Evolutionary conservation across 2,888 invertebrate genomes (phyloP).

Genomic region (Bugulina stolonifera): DNA sequence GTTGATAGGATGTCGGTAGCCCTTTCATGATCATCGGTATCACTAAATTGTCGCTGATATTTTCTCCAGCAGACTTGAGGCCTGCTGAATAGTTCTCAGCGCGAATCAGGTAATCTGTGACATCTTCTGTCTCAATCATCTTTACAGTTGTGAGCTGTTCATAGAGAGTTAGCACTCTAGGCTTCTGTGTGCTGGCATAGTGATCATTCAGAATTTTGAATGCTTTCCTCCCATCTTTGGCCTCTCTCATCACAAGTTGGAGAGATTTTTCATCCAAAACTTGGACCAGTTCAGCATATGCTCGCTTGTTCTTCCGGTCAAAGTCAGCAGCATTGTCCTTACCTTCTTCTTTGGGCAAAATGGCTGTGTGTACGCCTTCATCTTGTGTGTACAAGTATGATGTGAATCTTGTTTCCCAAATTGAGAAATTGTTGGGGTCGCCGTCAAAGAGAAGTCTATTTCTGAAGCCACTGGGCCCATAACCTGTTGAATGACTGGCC

Average conservation of each 20-base stretch:
- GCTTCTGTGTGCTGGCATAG: conserved; percentile 24
- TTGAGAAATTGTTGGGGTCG: too few species aligned
- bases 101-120: not conserved
- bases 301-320: conserved; percentile 16
- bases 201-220: conserved; percentile 23
- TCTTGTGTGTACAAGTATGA: too few species aligned
- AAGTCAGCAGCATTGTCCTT: too few species aligned
- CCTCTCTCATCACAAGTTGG: conserved; percentile 8
- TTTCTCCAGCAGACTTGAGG: not conserved
- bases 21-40: conserved; percentile 12
- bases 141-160: conserved; percentile 15
- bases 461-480: too few species aligned
- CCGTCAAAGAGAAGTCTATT: too few species aligned
- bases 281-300: conserved; percentile 17
- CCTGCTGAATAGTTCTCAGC: not conserved
- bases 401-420: too few species aligned
- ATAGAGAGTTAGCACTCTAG: not conserved
- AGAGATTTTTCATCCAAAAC: conserved; percentile 7
- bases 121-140: not conserved
- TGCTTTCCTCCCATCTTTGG: conserved; percentile 7
- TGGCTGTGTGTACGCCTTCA: too few species aligned
- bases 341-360: too few species aligned
- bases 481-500: too few species aligned
- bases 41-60: conserved; percentile 3
- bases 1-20: conserved; percentile 17